These are phyloP conservation scores for Apamea crenata DNA, from an alignment of 2,888 invertebrate genomes.

Conservation along the genomic window DNA sequence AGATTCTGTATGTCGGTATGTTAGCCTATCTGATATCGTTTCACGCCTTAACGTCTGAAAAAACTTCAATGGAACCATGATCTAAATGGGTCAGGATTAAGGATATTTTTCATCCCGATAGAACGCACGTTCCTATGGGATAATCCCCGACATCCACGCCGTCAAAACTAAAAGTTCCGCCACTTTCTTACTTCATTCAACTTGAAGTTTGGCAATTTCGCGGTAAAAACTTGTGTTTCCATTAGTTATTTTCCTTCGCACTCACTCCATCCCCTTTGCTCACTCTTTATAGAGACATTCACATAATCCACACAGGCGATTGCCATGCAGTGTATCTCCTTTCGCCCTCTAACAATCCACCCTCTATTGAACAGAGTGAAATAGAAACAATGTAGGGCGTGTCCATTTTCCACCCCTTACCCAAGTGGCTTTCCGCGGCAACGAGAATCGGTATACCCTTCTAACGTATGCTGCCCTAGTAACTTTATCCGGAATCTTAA, in stretches of 20 bases:
- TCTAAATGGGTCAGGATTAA: background rate
- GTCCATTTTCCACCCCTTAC: slow-evolving; percentile 17
- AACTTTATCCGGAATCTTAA: slow-evolving; percentile 31
- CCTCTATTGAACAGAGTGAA: slow-evolving; percentile 13
- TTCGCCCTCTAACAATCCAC: background rate
- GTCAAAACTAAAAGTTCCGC: background rate
- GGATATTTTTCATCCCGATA: background rate
- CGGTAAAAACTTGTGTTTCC: background rate
- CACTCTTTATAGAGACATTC: too few relatives aligned
- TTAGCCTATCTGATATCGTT: too few relatives aligned
- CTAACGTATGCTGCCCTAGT: slow-evolving; percentile 25
- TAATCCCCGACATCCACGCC: too few relatives aligned
- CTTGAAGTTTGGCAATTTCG: background rate
- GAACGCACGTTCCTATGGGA: too few relatives aligned
- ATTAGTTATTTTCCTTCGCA: background rate
- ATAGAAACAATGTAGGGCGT: background rate
- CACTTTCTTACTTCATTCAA: background rate
- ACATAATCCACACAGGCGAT: background rate
- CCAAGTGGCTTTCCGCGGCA: background rate
- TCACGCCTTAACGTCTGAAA: background rate
- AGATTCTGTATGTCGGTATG: too few relatives aligned
- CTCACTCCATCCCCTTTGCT: too few relatives aligned
- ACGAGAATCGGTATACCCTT: background rate
- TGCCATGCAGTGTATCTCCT: background rate
- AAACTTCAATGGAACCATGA: background rate